Conservation (phyloP, 2,888 invertebrate genomes). For the Anagyrus pseudococci region DNA sequence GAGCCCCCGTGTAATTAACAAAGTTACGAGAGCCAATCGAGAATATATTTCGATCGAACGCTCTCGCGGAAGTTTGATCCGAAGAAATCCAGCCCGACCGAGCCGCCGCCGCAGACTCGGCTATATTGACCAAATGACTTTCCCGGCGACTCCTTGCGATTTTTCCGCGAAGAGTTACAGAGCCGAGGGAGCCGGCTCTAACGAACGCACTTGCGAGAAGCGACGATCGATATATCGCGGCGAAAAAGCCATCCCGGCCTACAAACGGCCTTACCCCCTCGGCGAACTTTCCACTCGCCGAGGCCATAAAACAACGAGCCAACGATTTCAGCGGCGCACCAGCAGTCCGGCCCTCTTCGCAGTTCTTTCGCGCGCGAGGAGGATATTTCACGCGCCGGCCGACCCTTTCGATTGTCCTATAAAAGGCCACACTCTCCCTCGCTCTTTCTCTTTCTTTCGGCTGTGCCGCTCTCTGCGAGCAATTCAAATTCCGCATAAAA, state of each 20-base stretch:
- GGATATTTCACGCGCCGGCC: too few species aligned
- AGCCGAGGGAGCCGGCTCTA: conserved; percentile 21
- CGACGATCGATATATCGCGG: too few species aligned
- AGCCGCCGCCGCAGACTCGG: background rate
- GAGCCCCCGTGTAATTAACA: conserved; percentile 7
- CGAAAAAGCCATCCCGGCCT: too few species aligned
- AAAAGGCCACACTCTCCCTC: background rate
- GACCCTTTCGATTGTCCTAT: background rate
- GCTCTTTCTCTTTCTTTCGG: conserved; percentile 1
- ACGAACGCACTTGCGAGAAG: conserved; percentile 32
- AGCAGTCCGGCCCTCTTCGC: too few species aligned
- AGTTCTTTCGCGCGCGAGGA: too few species aligned
- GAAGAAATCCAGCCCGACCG: background rate
- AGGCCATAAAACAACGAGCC: too few species aligned
- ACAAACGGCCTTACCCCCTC: too few species aligned
- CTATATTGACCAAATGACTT: conserved; percentile 28
- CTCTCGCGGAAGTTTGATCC: background rate
- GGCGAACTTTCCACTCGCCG: too few species aligned
- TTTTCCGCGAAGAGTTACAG: conserved; percentile 17
- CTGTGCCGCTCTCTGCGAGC: too few species aligned
- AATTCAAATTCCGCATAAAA: conserved; percentile 34
- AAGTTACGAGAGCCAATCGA: conserved; percentile 10
- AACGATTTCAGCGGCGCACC: too few species aligned
- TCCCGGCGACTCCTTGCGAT: conserved; percentile 22
- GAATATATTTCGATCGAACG: conserved; percentile 5